phyloP scores from a whole-genome alignment of 2,888 invertebrate genomes.

The Zygothrica quintamaculata region DNA sequence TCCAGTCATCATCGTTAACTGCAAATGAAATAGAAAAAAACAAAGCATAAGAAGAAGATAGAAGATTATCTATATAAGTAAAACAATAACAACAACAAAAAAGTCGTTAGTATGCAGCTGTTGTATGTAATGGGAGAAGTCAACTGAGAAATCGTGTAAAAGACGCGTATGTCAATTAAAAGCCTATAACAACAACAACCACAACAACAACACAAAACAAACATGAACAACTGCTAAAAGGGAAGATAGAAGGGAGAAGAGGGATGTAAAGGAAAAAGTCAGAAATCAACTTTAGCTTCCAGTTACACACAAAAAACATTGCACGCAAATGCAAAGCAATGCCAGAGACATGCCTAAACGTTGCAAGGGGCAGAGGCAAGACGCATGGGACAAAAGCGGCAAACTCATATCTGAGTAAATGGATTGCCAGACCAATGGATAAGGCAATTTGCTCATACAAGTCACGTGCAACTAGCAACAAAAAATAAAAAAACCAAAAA shows the following conservation, averaged over 20 bases:
- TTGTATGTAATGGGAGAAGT: slow-evolving; percentile 35
- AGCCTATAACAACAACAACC: slow-evolving; percentile 62
- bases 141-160: slow-evolving; percentile 71
- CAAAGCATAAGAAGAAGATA: slow-evolving; percentile 11
- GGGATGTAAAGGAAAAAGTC: background rate
- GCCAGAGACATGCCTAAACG: slow-evolving; percentile 18
- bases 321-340: slow-evolving; percentile 76
- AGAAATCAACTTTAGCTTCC: slow-evolving; percentile 48
- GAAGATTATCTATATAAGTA: slow-evolving; percentile 1
- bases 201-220: slow-evolving; percentile 22
- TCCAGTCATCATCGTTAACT: slow-evolving; percentile 50
- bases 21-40: slow-evolving; percentile 34
- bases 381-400: background rate
- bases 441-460: slow-evolving; percentile 60
- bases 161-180: slow-evolving; percentile 77
- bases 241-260: too few species aligned
- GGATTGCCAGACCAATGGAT: background rate
- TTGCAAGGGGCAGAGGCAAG: slow-evolving; percentile 11
- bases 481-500: slow-evolving; percentile 43
- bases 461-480: slow-evolving; percentile 70
- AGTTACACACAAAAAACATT: slow-evolving; percentile 57
- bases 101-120: slow-evolving; percentile 68
- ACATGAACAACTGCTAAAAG: slow-evolving; percentile 40
- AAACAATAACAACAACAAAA: slow-evolving; percentile 21
- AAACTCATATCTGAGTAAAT: slow-evolving; percentile 1